Evolutionary conservation across 2,888 invertebrate species (phyloP), one percentile per base, ranked within the genome.

Genomic region (Oligia latruncula): DNA sequence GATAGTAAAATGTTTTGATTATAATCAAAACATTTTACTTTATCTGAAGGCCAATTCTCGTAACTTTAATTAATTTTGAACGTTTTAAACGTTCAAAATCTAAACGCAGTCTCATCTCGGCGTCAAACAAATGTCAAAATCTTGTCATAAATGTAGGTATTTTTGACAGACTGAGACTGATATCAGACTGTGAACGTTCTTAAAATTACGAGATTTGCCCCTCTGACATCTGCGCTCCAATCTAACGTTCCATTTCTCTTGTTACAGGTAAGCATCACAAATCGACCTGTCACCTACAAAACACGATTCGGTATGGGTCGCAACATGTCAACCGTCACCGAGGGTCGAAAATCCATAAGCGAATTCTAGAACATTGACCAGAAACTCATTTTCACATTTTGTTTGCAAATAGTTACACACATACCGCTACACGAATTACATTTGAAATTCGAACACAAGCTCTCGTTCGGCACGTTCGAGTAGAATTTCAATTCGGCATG

Each of bases 401-500:
- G 93, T 94, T 95, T 93, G 92, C 92, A 93, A 95, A 94, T 93
- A 93, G 92, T 93, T 92, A 93, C 93, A 92, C 89, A 91, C 89
- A 91, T 90, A 88, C 83, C 83, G 78, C 90, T 91, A 89, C 89
- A 89, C 91, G 91, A 93, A 94, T 94, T 93, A 94, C 93, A 93
- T 94, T 92, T 93, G 91, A 73, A 83, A 84, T 87, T 88, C 92
- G 93, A 93, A 94, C 93, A 93, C 93, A 94, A 92, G 91, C 90
- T 88, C 88, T 90, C 90, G 90, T 93, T 93, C 91, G 91, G 92
- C 93, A 93, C 94, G 95, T 92, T 91, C 91, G 91, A 90, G 85
- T 91, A 92, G 95, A 96, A 96, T 96, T 96, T 95, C 94, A 96
- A 96, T 96, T 95, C 94, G 89, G 91, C 88, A 90, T 94, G 94